These are phyloP conservation scores for Eulemur rufifrons DNA, from an alignment of 2,113 vertebrate species.

Conservation along the genomic window DNA sequence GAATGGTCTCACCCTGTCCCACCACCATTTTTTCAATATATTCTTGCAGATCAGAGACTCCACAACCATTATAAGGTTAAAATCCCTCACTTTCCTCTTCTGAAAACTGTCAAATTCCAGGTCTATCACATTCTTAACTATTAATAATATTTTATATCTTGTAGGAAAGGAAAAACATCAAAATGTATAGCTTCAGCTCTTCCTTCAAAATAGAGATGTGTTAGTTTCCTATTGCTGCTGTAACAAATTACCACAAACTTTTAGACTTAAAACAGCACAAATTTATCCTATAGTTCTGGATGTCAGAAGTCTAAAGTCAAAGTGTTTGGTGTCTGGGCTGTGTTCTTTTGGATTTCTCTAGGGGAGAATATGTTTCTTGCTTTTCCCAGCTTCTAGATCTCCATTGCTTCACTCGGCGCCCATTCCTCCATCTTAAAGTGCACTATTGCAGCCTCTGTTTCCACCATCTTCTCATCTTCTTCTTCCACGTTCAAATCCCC, in stretches of 20 bases:
- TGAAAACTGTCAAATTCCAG: conserved; percentile 15
- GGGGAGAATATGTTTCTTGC: background rate
- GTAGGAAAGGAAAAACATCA: background rate
- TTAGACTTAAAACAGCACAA: background rate
- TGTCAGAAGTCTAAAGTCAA: background rate
- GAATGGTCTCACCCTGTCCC: background rate
- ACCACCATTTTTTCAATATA: background rate
- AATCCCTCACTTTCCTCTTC: background rate
- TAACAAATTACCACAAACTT: background rate
- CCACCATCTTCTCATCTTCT: background rate
- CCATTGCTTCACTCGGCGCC: background rate
- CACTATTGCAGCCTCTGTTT: background rate
- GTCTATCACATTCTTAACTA: background rate
- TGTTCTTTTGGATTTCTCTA: background rate
- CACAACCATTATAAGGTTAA: background rate
- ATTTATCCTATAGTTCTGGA: background rate
- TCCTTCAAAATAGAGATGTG: background rate
- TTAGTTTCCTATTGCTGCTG: background rate
- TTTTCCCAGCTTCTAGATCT: background rate
- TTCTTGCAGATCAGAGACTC: background rate
- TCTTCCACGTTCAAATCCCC: background rate
- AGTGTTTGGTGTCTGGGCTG: background rate
- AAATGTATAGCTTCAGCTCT: conserved; percentile 1
- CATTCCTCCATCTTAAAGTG: background rate
- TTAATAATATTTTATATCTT: conserved; percentile 37